Base-by-base conservation (phyloP, 2,888 invertebrate genomes). In the Plagodis dolabraria region DNA sequence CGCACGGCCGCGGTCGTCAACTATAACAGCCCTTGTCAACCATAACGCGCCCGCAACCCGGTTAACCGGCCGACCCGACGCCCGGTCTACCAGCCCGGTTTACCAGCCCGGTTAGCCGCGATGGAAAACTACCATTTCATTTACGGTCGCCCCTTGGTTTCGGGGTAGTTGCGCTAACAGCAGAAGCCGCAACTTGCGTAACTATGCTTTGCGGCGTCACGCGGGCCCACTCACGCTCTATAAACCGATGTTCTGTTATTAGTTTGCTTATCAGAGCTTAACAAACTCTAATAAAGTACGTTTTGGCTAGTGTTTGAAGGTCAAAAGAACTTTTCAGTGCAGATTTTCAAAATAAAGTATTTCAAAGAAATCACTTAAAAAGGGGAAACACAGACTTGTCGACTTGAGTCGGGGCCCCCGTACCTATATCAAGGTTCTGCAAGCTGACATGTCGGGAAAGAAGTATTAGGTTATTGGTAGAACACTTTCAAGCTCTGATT, bases 51-150 rank as follows among this genome's bases (percentile, higher is more conserved):
- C 88, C 89, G 77, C 85, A 85, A 79, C 80, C 84, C 79, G 81
- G 82, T 80, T 77, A 79, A 79, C 80, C 80, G 76, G 71, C 61
- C 65, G 67, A 68, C 71, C 74, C 71, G 71, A 65, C 64, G 74
- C 73, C 74, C 80, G 77, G 74, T 71, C 73, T 74, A 74, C 75
- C 71, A 74, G 63, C 53, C 69, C 75, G 72, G 74, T 72, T 70
- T 72, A 71, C 77, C 76, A 68, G 57, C 64, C 75, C 76, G 84
- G 86, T 80, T 81, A 81, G 82, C 85, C 85, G 77, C 86, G 81
- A 72, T 80, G 89, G 87, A 90, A 90, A 92, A 91, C 90, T 89
- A 89, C 88, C 88, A 89, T 91, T 91, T 88, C 91, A 89, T 91
- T 92, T 90, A 91, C 82, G 90, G 88, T 85, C 80, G 83, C 80